These are phyloP conservation scores for Trichopoda pennipes DNA, from an alignment of 2,888 invertebrate species.

Conservation along the genomic window DNA sequence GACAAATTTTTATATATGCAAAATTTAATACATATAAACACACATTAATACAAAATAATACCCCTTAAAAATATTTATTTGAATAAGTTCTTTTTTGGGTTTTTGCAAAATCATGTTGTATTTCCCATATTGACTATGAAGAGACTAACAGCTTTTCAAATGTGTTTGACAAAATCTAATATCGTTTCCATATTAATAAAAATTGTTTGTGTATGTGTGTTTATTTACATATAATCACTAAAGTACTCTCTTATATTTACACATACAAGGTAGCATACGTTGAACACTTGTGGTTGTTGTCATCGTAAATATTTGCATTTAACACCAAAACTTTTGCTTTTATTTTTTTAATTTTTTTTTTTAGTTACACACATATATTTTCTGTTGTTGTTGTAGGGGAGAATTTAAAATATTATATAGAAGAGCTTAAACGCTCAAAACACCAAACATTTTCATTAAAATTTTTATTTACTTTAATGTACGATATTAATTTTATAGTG, in stretches of 20 bases:
- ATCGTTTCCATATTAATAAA: constrained; percentile 26
- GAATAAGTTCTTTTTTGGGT: constrained; percentile 7
- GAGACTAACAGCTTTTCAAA: constrained; percentile 38
- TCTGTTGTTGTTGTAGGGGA: constrained; percentile 21
- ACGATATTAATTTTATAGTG: background rate
- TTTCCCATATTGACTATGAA: constrained; percentile 4
- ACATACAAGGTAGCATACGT: too few species aligned
- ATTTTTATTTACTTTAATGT: too few species aligned
- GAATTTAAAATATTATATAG: constrained; percentile 9
- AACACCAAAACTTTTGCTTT: constrained; percentile 65
- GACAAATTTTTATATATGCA: constrained; percentile 59
- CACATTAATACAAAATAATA: constrained; percentile 17
- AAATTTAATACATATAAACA: constrained; percentile 34
- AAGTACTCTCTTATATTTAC: constrained; percentile 10
- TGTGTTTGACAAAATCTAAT: constrained; percentile 33
- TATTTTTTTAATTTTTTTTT: constrained; percentile 14
- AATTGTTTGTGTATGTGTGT: background rate
- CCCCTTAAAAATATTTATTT: constrained; percentile 30
- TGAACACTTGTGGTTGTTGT: constrained; percentile 71
- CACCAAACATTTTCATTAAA: constrained; percentile 7
- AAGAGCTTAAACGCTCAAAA: background rate
- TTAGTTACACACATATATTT: constrained; percentile 28
- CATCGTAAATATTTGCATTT: constrained; percentile 77
- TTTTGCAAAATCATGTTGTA: constrained; percentile 12
- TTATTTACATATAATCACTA: constrained; percentile 30